Percentiles rank a stretch among this genome's conserved stretches.
Evolutionary conservation across 2,888 invertebrate species (phyloP).

Genomic region (Tortrix viridana): DNA sequence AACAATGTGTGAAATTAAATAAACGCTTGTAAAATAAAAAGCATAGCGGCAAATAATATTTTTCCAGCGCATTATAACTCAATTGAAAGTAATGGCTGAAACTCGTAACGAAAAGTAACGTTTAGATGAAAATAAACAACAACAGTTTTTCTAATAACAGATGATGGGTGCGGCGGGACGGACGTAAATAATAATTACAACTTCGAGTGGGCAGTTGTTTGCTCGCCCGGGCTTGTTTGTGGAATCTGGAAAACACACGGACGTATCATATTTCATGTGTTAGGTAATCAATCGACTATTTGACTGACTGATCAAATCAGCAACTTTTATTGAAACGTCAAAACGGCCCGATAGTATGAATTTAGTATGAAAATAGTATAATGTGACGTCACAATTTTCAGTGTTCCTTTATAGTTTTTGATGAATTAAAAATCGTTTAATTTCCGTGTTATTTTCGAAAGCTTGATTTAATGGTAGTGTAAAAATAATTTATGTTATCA

Average conservation of each 20-base stretch:
- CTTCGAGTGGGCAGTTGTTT: background rate
- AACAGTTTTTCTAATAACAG: slow-evolving; percentile 15
- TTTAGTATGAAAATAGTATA: too few species aligned
- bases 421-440: too few species aligned
- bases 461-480: too few species aligned
- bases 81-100: slow-evolving; percentile 9
- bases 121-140: slow-evolving; percentile 3
- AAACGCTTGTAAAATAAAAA: too few species aligned
- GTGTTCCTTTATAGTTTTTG: too few species aligned
- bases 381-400: too few species aligned
- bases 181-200: slow-evolving; percentile 1
- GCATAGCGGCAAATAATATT: background rate
- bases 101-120: background rate
- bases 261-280: background rate
- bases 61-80: background rate
- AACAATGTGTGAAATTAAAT: too few species aligned
- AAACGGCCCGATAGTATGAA: too few species aligned
- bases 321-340: too few species aligned
- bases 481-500: too few species aligned
- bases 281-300: background rate
- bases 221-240: background rate
- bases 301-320: too few species aligned
- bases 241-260: background rate
- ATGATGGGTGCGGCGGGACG: background rate
- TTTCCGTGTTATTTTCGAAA: too few species aligned